Percentiles rank a stretch among this genome's conserved stretches.
phyloP scores from a whole-genome alignment of 37 sponge, comb jelly and placozoan genomes.

The Halisarca cf. caerulea region DNA sequence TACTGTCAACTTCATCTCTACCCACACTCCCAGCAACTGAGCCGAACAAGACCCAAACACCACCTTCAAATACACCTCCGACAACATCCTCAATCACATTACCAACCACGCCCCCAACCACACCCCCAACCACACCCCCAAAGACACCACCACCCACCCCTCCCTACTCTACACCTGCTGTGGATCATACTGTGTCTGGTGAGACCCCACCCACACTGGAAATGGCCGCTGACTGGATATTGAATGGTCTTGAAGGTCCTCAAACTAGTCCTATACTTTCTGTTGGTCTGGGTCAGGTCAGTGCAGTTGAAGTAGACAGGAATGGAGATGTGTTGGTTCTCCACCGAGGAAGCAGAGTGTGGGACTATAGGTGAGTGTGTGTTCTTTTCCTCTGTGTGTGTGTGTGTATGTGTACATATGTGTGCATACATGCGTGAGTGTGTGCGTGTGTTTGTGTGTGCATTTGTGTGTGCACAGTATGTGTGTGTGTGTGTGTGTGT shows the following conservation, averaged over 20 bases:
- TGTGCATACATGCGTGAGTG: background rate
- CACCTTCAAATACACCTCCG: background rate
- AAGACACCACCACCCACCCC: background rate
- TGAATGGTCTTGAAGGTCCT: background rate
- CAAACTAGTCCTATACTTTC: conserved; percentile 4
- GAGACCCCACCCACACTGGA: conserved; percentile 23
- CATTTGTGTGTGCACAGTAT: background rate
- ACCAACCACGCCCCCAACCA: background rate
- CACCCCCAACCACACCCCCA: conserved; percentile 9
- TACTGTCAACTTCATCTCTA: background rate
- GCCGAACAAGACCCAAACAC: no score
- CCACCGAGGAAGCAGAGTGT: conserved; percentile 64
- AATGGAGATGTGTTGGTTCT: conserved; percentile 57
- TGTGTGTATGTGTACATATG: background rate
- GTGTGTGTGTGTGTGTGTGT: conserved; percentile 1
- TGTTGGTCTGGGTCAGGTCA: conserved; percentile 68
- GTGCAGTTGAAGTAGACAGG: conserved; percentile 50
- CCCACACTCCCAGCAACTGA: no score
- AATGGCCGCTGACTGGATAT: background rate
- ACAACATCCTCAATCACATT: background rate
- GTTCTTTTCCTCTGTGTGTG: background rate
- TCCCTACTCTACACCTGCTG: background rate
- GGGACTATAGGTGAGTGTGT: conserved; percentile 59
- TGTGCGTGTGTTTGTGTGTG: no score
- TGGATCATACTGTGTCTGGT: background rate